A percentile compares a stretch with the other conserved stretches of the same genome.
phyloP scores from a whole-genome alignment of 2,888 invertebrate genomes.

The Coenonympha arcania region DNA sequence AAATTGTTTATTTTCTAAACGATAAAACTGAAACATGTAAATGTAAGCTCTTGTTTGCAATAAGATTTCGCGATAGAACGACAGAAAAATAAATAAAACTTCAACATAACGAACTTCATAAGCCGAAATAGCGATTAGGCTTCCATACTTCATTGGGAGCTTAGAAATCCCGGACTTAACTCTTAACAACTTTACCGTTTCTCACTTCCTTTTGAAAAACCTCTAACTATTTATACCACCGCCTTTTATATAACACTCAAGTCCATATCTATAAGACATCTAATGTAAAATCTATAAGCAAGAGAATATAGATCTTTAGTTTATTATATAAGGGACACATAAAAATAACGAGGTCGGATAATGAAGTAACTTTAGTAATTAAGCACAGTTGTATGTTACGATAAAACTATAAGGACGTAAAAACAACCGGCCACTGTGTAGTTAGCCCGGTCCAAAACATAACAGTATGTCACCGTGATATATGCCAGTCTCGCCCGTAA shows the following conservation, averaged over 20 bases:
- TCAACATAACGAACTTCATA: slow-evolving; percentile 8
- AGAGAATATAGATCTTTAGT: too few species aligned
- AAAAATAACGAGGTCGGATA: neutral
- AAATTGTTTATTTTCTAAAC: too few species aligned
- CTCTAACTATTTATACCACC: too few species aligned
- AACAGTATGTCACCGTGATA: slow-evolving; percentile 3
- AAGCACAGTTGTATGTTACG: slow-evolving; percentile 18
- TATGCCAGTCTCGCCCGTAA: neutral
- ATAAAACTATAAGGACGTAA: slow-evolving; percentile 19
- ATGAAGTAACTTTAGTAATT: slow-evolving; percentile 22
- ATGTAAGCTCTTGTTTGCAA: slow-evolving; percentile 10
- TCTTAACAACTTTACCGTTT: slow-evolving; percentile 4
- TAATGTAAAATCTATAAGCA: too few species aligned
- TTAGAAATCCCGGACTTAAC: slow-evolving; percentile 2
- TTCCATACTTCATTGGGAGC: slow-evolving; percentile 2
- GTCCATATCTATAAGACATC: too few species aligned
- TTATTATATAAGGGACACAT: neutral
- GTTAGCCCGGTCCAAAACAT: neutral
- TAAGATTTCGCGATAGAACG: slow-evolving; percentile 2
- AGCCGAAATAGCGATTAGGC: slow-evolving; percentile 6
- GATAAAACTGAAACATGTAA: too few species aligned
- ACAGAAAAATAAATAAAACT: slow-evolving; percentile 8
- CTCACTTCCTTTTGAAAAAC: neutral
- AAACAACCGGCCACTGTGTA: slow-evolving; percentile 1
- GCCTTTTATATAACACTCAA: too few species aligned